phyloP scores from a whole-genome alignment of 2,888 invertebrate genomes.

The Drosophila dives region DNA sequence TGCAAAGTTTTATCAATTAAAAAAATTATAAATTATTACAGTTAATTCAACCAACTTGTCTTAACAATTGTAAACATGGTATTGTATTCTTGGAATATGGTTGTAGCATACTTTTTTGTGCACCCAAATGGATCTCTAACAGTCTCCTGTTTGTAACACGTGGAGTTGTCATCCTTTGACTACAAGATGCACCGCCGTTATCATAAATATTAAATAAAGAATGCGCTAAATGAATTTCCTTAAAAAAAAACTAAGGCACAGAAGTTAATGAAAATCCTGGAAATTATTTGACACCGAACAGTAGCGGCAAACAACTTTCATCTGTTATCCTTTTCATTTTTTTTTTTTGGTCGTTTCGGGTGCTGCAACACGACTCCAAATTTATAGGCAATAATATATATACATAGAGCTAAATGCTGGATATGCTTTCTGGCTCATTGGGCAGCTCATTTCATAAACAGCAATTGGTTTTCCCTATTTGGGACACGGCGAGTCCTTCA shows the following conservation, averaged over 20 bases:
- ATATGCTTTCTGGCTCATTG: constrained; percentile 76
- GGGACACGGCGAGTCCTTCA: constrained; percentile 42
- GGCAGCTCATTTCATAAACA: constrained; percentile 59
- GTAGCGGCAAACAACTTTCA: constrained; percentile 71
- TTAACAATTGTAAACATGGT: background rate
- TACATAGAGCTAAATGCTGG: constrained; percentile 52
- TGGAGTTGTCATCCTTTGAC: constrained; percentile 25
- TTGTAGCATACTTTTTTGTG: constrained; percentile 23
- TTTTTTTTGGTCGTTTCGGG: background rate
- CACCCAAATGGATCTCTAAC: background rate
- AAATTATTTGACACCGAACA: constrained; percentile 77
- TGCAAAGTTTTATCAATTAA: background rate
- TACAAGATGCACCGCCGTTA: constrained; percentile 25
- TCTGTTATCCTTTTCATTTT: constrained; percentile 56
- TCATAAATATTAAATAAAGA: constrained; percentile 50
- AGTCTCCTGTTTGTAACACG: constrained; percentile 32
- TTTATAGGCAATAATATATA: constrained; percentile 76
- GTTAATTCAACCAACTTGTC: background rate
- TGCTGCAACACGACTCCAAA: constrained; percentile 64
- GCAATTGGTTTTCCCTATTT: constrained; percentile 51
- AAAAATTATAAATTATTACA: background rate
- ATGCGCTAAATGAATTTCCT: constrained; percentile 34
- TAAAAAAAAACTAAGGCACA: constrained; percentile 36
- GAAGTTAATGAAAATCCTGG: constrained; percentile 59
- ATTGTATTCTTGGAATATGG: background rate